Percentiles rank a stretch among this genome's conserved stretches.
These are phyloP conservation scores for Cantharis rufa DNA, from an alignment of 2,888 invertebrate genomes.

Conservation along the genomic window DNA sequence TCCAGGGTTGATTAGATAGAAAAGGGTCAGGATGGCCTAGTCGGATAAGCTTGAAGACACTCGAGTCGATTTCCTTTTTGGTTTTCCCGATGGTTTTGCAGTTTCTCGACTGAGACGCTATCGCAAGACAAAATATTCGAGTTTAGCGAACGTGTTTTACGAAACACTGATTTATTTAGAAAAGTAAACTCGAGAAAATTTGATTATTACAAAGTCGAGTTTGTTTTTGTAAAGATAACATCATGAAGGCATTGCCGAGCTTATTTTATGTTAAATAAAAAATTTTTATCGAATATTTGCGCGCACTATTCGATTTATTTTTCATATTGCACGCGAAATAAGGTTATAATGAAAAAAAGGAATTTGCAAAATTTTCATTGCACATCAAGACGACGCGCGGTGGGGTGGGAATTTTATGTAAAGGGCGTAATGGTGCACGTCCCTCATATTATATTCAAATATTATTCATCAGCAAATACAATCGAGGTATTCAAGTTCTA, in stretches of 20 bases:
- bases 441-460: conserved; percentile 43
- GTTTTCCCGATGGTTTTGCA: conserved; percentile 35
- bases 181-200: not conserved
- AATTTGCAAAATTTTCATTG: not conserved
- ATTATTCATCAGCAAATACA: conserved; percentile 45
- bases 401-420: conserved; percentile 14
- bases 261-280: not conserved
- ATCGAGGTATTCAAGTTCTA: conserved; percentile 37
- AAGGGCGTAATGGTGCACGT: conserved; percentile 24
- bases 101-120: conserved; percentile 16
- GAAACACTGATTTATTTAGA: not conserved
- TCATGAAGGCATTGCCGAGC: not conserved
- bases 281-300: not conserved
- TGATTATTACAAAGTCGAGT: not conserved
- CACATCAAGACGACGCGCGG: conserved; percentile 4
- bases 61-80: conserved; percentile 43
- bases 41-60: conserved; percentile 41
- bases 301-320: not conserved
- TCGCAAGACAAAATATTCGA: conserved; percentile 10
- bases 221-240: not conserved
- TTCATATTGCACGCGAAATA: not conserved
- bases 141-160: not conserved
- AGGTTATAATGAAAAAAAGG: not conserved
- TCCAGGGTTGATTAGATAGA: conserved; percentile 18
- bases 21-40: conserved; percentile 18